These are phyloP conservation scores for Cottoperca gobio DNA, from an alignment of 2,797 vertebrate genomes.

Conservation along the genomic window DNA sequence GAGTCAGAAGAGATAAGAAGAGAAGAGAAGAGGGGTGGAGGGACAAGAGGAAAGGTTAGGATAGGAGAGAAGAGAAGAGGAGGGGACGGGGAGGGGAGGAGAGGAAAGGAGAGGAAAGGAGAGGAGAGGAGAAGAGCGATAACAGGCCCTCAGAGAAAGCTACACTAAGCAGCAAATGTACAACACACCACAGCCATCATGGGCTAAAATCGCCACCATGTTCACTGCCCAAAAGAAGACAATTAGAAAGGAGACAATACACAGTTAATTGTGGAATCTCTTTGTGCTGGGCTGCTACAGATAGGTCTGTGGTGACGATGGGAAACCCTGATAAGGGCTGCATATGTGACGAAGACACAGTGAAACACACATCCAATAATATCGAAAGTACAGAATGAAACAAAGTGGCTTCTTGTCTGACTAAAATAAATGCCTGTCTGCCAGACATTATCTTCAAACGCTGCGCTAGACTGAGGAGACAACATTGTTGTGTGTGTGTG, in stretches of 20 bases:
- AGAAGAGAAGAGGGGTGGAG: background rate
- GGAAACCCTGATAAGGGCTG: slow-evolving; percentile 17
- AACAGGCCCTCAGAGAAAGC: slow-evolving; percentile 2
- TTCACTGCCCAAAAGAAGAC: background rate
- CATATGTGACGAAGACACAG: background rate
- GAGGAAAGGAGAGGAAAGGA: too few relatives aligned
- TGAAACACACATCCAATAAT: background rate
- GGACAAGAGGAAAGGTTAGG: too few relatives aligned
- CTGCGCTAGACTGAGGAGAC: background rate
- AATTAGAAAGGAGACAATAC: slow-evolving; percentile 8
- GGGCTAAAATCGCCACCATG: background rate
- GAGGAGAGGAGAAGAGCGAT: background rate
- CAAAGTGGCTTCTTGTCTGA: slow-evolving; percentile 4
- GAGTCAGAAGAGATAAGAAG: background rate
- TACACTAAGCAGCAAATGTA: slow-evolving; percentile 17
- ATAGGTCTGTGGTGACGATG: background rate
- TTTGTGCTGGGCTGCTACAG: slow-evolving; percentile 8
- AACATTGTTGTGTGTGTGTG: slow-evolving; percentile 4
- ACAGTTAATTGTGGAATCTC: slow-evolving; percentile 20
- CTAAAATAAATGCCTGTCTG: background rate
- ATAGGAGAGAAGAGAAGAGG: too few relatives aligned
- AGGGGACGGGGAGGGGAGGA: too few relatives aligned
- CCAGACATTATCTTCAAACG: background rate
- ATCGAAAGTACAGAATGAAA: background rate
- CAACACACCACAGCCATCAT: slow-evolving; percentile 22